A percentile compares a stretch with the other conserved stretches of the same genome.
These are phyloP conservation scores for Platyura marginata DNA, from an alignment of 1,140 invertebrate species.

Conservation along the genomic window DNA sequence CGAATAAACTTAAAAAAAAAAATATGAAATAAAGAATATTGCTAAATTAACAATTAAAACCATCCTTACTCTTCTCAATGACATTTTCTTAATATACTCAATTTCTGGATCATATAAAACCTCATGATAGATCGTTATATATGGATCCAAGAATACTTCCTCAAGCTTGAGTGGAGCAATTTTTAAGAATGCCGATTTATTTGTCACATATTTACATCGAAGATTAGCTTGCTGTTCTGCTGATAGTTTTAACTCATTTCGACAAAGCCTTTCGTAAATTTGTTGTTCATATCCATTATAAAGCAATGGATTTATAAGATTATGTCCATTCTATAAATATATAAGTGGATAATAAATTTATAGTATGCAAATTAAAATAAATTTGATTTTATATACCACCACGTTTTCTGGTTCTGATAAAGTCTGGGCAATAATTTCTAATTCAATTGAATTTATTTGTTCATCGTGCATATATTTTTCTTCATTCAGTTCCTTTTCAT, in stretches of 20 bases:
- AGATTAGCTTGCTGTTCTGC: slow-evolving; percentile 28
- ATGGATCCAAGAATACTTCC: slow-evolving; percentile 64
- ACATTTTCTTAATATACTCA: slow-evolving; percentile 66
- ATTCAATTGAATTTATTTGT: too few relatives aligned
- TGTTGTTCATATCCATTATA: slow-evolving; percentile 37
- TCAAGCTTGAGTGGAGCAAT: slow-evolving; percentile 85
- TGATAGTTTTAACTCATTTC: slow-evolving; percentile 60
- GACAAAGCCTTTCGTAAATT: slow-evolving; percentile 74
- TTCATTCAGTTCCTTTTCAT: slow-evolving; percentile 46
- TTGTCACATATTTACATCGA: slow-evolving; percentile 61
- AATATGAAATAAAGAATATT: too few relatives aligned
- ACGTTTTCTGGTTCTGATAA: too few relatives aligned
- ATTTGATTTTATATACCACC: too few relatives aligned
- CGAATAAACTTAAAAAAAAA: slow-evolving; percentile 58
- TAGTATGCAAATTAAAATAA: too few relatives aligned
- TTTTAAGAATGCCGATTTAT: slow-evolving; percentile 54
- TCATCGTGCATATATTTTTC: slow-evolving; percentile 24
- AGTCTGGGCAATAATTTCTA: too few relatives aligned
- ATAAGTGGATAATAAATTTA: too few relatives aligned
- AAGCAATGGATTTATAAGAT: slow-evolving; percentile 26
- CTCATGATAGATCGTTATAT: slow-evolving; percentile 77
- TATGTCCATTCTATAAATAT: too few relatives aligned
- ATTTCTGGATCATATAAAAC: slow-evolving; percentile 83
- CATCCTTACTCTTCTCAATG: slow-evolving; percentile 66
- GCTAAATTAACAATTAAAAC: too few relatives aligned